These are phyloP conservation scores for Archivesica marissinica DNA, from an alignment of 1,140 invertebrate genomes.

Conservation along the genomic window DNA sequence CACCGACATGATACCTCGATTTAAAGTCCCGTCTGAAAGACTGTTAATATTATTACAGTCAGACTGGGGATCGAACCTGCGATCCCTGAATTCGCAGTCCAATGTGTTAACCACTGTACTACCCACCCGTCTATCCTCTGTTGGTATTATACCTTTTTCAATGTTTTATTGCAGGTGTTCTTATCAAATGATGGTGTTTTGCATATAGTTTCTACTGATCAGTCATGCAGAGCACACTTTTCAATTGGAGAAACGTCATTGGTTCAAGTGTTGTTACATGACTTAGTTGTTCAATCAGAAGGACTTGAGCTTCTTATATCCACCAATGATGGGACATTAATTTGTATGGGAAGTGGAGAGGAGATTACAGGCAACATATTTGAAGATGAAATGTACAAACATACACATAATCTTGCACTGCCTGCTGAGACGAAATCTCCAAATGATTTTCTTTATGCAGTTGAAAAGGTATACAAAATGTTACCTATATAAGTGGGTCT, in stretches of 20 bases:
- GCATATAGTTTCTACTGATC: constrained; percentile 77
- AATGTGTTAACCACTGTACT: no score
- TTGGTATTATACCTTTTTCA: no score
- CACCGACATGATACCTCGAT: no score
- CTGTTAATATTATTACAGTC: no score
- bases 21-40: no score
- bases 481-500: no score
- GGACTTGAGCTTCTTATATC: constrained; percentile 79
- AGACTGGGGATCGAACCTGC: no score
- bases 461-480: constrained; percentile 67
- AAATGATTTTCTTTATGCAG: constrained; percentile 75
- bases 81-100: no score
- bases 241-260: constrained; percentile 79
- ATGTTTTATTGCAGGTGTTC: constrained; percentile 71
- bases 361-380: constrained; percentile 60
- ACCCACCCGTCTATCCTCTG: no score
- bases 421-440: constrained; percentile 67
- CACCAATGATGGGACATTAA: constrained; percentile 79
- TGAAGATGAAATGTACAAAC: constrained; percentile 62
- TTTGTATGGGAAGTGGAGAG: constrained; percentile 75
- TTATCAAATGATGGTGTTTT: constrained; percentile 77
- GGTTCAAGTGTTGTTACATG: constrained; percentile 78
- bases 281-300: constrained; percentile 70
- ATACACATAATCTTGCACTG: constrained; percentile 46
- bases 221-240: constrained; percentile 72